These are phyloP conservation scores for Panulirus ornatus DNA, from an alignment of 1,140 invertebrate species.

Conservation along the genomic window DNA sequence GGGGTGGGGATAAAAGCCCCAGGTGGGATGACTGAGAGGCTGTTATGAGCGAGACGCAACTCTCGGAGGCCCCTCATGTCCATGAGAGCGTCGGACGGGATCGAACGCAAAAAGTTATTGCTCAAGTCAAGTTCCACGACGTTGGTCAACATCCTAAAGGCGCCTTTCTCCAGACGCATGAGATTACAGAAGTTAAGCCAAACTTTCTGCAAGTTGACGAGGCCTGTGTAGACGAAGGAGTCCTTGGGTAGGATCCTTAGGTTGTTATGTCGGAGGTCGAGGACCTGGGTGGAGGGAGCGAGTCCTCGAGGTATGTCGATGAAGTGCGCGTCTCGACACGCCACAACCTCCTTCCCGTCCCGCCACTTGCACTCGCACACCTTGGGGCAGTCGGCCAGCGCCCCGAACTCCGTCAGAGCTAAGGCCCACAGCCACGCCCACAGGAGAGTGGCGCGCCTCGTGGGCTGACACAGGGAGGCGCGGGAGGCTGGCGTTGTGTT, in stretches of 20 bases:
- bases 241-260: conserved; percentile 88
- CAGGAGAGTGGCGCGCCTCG: conserved; percentile 26
- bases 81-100: conserved; percentile 85
- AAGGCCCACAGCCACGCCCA: conserved; percentile 57
- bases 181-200: conserved; percentile 85
- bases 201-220: conserved; percentile 91
- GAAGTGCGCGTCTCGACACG: conserved; percentile 85
- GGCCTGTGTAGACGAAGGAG: conserved; percentile 86
- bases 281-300: conserved; percentile 83
- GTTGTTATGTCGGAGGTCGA: conserved; percentile 92
- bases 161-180: conserved; percentile 88
- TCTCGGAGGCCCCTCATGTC: conserved; percentile 86
- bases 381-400: conserved; percentile 82
- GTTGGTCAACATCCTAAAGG: conserved; percentile 90
- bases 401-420: conserved; percentile 39
- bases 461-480: conserved; percentile 39
- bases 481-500: conserved; percentile 7
- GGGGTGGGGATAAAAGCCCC: conserved; percentile 84
- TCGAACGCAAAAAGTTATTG: conserved; percentile 83
- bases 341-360: conserved; percentile 92
- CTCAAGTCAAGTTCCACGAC: conserved; percentile 90
- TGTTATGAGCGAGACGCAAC: conserved; percentile 85
- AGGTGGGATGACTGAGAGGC: conserved; percentile 84
- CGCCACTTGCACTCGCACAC: conserved; percentile 95
- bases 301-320: conserved; percentile 65